Evolutionary conservation across 2,113 vertebrate genomes (phyloP).

Genomic region (Manacus vitellinus): DNA sequence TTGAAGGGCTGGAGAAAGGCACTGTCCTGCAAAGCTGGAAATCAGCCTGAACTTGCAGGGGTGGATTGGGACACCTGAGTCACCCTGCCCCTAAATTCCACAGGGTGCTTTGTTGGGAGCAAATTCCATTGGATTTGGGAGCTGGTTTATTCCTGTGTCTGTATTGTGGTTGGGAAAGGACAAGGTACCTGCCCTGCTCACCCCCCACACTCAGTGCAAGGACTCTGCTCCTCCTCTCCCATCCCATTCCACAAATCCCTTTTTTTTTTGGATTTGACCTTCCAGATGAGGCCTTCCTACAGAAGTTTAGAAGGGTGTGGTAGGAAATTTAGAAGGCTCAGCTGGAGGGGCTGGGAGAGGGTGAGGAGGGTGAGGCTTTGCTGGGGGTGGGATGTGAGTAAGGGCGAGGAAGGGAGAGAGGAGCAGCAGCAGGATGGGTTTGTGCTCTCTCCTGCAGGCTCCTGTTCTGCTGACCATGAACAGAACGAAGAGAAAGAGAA

Average conservation of each 20-base stretch:
- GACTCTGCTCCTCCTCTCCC: not conserved
- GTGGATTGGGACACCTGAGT: not conserved
- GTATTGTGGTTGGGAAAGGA: not conserved
- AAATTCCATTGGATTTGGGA: not conserved
- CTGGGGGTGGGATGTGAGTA: not conserved
- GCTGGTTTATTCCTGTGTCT: not conserved
- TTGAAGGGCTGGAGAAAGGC: not conserved
- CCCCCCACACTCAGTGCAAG: rapidly evolving
- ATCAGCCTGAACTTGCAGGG: not conserved
- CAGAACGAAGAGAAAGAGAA: not conserved
- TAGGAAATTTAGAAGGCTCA: too few relatives aligned
- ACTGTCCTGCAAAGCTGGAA: not conserved
- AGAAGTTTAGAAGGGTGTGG: too few relatives aligned
- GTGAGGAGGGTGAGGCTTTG: not conserved
- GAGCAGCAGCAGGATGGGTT: not conserved
- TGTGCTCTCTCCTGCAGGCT: not conserved
- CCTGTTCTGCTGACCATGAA: not conserved
- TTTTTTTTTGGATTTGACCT: not conserved
- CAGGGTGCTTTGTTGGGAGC: not conserved
- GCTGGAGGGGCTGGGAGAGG: not conserved
- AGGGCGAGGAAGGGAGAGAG: not conserved
- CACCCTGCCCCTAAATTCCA: not conserved
- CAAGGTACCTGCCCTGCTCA: not conserved
- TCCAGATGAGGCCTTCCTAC: not conserved
- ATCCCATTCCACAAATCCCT: not conserved